Base-by-base conservation (phyloP, 2,888 invertebrate species). In the Rhaphigaster nebulosa region DNA sequence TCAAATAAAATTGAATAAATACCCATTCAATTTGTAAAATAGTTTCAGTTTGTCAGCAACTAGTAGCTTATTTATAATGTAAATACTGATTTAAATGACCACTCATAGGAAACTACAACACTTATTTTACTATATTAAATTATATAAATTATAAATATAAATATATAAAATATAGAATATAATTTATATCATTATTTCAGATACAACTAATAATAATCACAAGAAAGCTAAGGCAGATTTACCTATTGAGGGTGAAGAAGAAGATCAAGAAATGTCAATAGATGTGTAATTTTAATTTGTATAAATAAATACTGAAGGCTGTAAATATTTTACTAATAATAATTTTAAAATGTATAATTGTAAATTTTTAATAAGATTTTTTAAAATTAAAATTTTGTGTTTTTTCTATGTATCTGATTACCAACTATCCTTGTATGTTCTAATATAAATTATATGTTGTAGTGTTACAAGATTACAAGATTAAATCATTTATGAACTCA, bases 151-250 rank as follows among this genome's bases (percentile, higher is more conserved):
- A 20, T 38, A 18, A 18, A 15, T 38, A 38, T 76, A 76, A 38
- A n/a, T 70, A 70, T 70, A 70, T 70, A 6, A 20, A 38, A 38
- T 76, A 20, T 38, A 18, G n/a, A 18, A 15, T 38, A 38, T 76
- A 76, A 38, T 50, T 84, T 45, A n/a, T 84, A 50, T n/a, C 2
- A 15, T 84, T 41, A n/a, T 84, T 84, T 84, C 45, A 84, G 84
- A 84, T 84, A 20, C 45, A 12, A 3, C 45, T 45, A 18, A 84
- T 45, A 84, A 26, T 18, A 84, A 84, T 45, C 84, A 84, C n/a
- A 84, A 84, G 84, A 84, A 84, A n/a, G 84, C 84, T 45, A 84
- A 13, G 41, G 84, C 45, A n/a, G 84, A 84, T 84, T 50, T 84
- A 84, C 45, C 84, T 20, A 45, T 84, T 45, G 84, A 84, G n/a